phyloP scores from a whole-genome alignment of 1,140 invertebrate genomes.

The Neodiprion pinetum region DNA sequence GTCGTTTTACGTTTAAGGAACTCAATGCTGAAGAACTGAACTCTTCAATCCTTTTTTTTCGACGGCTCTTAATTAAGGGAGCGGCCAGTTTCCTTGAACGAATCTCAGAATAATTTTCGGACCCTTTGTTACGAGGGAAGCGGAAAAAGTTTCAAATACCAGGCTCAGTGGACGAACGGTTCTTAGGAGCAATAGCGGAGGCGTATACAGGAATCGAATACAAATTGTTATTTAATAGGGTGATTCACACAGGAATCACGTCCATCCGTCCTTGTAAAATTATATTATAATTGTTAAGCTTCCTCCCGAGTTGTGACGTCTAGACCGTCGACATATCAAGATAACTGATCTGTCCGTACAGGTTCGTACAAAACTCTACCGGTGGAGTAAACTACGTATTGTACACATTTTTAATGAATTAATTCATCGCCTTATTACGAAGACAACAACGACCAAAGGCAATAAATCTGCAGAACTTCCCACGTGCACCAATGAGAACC shows the following conservation, averaged over 20 bases:
- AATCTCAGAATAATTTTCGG: neutral
- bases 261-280: conserved; percentile 26
- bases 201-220: conserved; percentile 18
- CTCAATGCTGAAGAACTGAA: neutral
- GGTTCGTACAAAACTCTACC: too few relatives aligned
- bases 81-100: too few relatives aligned
- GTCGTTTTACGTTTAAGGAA: too few relatives aligned
- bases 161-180: conserved; percentile 8
- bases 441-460: neutral
- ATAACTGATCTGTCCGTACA: too few relatives aligned
- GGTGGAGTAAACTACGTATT: neutral
- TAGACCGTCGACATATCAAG: neutral
- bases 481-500: neutral
- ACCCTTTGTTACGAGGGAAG: neutral
- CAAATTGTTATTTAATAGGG: conserved; percentile 25
- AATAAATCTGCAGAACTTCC: neutral
- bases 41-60: neutral
- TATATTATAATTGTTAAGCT: conserved; percentile 18
- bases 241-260: conserved; percentile 28
- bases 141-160: neutral
- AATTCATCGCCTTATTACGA: neutral
- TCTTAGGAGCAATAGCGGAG: neutral
- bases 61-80: too few relatives aligned
- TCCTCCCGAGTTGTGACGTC: neutral
- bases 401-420: neutral